Percentiles rank a stretch among this genome's conserved stretches.
These are phyloP conservation scores for Lycia hirtaria DNA, from an alignment of 2,888 invertebrate genomes.

Conservation along the genomic window DNA sequence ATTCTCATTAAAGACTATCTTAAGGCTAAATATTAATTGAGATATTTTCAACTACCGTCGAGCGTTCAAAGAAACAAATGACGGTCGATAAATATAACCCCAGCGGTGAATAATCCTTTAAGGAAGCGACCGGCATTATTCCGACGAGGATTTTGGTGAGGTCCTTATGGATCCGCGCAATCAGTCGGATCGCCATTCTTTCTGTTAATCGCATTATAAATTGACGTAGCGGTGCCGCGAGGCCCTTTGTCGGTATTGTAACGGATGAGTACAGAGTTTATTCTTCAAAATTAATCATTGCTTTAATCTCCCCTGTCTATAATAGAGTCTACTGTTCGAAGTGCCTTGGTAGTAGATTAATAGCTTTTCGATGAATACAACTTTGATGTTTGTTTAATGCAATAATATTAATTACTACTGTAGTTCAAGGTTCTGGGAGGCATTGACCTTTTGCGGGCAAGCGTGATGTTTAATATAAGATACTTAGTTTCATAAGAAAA, in stretches of 20 bases:
- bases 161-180: conserved; percentile 71
- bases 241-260: conserved; percentile 76
- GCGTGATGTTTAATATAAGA: no score
- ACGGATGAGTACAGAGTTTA: conserved; percentile 67
- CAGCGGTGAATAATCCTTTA: conserved; percentile 53
- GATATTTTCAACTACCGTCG: conserved; percentile 76
- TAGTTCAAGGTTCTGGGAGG: no score
- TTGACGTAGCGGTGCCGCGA: conserved; percentile 70
- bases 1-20: conserved; percentile 78
- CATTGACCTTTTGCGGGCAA: no score
- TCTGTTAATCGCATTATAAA: conserved; percentile 83
- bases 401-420: neutral
- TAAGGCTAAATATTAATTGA: conserved; percentile 84
- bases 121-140: conserved; percentile 64
- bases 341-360: conserved; percentile 21
- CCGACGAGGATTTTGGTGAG: conserved; percentile 63
- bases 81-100: conserved; percentile 62
- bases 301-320: conserved; percentile 65
- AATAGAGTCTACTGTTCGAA: conserved; percentile 61
- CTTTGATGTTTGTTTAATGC: conserved; percentile 4
- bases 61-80: conserved; percentile 67
- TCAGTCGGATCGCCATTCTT: conserved; percentile 76
- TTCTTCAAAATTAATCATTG: conserved; percentile 70
- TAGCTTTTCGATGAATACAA: conserved; percentile 1
- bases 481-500: no score